These are phyloP conservation scores for Ichneumoninae sp. DNA, from an alignment of 2,888 invertebrate species.

Conservation along the genomic window DNA sequence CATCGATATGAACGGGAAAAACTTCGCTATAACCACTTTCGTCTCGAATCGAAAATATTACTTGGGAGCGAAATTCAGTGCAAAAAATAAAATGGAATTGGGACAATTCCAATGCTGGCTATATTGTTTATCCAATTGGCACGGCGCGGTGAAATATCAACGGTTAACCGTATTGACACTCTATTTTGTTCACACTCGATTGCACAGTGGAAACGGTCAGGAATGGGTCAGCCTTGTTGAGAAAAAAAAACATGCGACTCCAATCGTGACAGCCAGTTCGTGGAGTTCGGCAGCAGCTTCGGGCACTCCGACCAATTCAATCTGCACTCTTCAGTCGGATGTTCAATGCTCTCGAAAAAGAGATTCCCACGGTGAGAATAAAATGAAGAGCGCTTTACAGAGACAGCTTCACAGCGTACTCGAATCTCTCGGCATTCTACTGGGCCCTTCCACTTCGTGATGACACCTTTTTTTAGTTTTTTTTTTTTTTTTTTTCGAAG, in stretches of 20 bases:
- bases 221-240: not conserved
- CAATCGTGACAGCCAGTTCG: slow-evolving; percentile 41
- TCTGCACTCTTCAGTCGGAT: slow-evolving; percentile 37
- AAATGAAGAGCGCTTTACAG: slow-evolving; percentile 46
- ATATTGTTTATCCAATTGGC: not conserved
- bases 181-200: slow-evolving; percentile 4
- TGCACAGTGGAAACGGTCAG: not conserved
- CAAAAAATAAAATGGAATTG: not conserved
- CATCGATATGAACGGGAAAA: not conserved
- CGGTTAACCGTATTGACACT: not conserved
- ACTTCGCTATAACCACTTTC: not conserved
- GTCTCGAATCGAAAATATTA: not conserved
- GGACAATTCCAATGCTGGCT: not conserved
- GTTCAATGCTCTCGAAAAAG: slow-evolving; percentile 47
- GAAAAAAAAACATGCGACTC: slow-evolving; percentile 31
- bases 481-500: slow-evolving; percentile 16
- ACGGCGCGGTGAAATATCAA: not conserved
- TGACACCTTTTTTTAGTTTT: slow-evolving; percentile 18
- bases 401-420: slow-evolving; percentile 23
- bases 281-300: slow-evolving; percentile 29
- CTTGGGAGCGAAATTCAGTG: not conserved
- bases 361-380: slow-evolving; percentile 20
- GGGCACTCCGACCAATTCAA: slow-evolving; percentile 56
- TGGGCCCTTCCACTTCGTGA: not conserved
- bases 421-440: slow-evolving; percentile 27